Base-by-base conservation (phyloP, 2,113 vertebrate species). In the Aythya baeri region DNA sequence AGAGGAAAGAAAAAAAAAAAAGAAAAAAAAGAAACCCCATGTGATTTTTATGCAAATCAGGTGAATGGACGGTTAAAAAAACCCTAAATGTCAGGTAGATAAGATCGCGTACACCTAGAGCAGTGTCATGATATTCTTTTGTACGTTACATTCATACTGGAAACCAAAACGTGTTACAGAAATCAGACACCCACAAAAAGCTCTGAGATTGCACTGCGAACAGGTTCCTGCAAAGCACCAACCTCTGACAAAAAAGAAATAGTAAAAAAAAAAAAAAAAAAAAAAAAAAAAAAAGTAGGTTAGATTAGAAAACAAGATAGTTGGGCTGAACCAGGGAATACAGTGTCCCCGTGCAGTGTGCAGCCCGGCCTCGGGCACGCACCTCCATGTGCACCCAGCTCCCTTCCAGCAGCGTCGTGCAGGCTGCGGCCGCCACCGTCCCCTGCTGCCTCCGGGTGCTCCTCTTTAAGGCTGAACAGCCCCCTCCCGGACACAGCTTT, bases 271-370 rank as follows among this genome's bases (percentile, higher is more conserved):
- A 16, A 59, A 32, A 23, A 4, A 4, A 22, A 16, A 29, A 13
- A 38, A 26, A 13, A 23, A 22, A 44, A 59, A 70, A 66, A 75
- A 84, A 91, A 93, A 96, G 88, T 91, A 96, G 96, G 96, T 95
- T 97, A 95, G 89, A 94, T 94, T 89, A 97, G 92, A 96, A 98
- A 96, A 94, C 76, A 84, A 88, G 94, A 96, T 83, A 94, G 88
- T 59, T 57, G 63, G 57, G 84, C 75, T 75, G 83, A 91, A 71
- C 34, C 77, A 85, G 91, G 83, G 94, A 89, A 93, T 96, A 57
- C 4, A 66, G 73, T 81, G 92, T 96, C 94, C 80, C 94, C 3
- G 0, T 0, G 1, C 88, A 91, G 72, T 5, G 23, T 50, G 70
- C 61, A 92, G 90, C 74, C 83, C 84, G 74, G 78, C 88, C 83